Base-by-base conservation (phyloP, 2,113 vertebrate species). In the Lanius collurio region DNA sequence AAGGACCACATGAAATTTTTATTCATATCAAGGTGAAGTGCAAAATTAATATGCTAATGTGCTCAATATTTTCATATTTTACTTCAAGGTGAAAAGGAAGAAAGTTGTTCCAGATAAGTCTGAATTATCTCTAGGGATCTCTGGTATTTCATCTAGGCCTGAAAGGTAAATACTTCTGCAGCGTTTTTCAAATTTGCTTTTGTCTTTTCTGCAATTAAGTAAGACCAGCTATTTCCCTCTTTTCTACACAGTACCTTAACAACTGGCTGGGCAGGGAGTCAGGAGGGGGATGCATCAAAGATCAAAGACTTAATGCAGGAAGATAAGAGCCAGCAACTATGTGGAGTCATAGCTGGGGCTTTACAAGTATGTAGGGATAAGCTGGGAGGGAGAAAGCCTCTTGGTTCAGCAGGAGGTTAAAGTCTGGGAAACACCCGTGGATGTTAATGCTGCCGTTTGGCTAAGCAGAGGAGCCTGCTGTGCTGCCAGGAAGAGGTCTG, bases 161-260 rank as follows among this genome's bases (percentile, higher is more conserved):
- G 98, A 97, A 95, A 98, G 98, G 98, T 98, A 98, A 85, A 95
- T 97, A 94, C 26, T 88, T 97, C 24, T 83, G 8, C 75, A 80
- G 74, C 26, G 28, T 88, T 96, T 91, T 95, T 93, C 2, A 71
- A 77, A 73, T 67, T 88, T 49, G 41, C n/a, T 90, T 80, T 67
- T 76, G 46, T 73, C 85, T 94, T 79, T 83, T 63, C 79, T 83
- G 69, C 69, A 70, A 23, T 81, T 90, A 37, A 79, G 35, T 94
- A 89, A 82, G 53, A 46, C 15, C 22, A 69, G 28, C 28, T 57
- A 22, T n/a, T 78, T 74, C 46, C 41, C 39, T 75, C 39, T 70
- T 87, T 94, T 95, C 85, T 89, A 57, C 35, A 67, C 59, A 24
- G 21, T 82, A 80, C 23, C 47, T 88, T 64, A 57, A 88, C 44